Percentiles rank a stretch among this genome's conserved stretches.
Conservation (phyloP, 2,888 invertebrate species). For the Drosophila koepferae region DNA sequence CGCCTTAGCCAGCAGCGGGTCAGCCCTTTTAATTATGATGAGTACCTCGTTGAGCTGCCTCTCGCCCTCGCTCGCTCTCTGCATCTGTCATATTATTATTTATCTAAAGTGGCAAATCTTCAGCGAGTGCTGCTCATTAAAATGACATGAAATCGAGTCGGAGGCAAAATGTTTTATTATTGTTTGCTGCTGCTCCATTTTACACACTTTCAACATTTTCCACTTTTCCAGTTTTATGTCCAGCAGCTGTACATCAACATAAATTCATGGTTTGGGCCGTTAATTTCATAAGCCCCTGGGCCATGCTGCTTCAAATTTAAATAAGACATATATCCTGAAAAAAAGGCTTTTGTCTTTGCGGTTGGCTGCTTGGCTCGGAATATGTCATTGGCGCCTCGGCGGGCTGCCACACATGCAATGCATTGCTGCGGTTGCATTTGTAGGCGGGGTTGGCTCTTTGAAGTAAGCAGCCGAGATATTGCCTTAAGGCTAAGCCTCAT, state of each 20-base stretch:
- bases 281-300: slow-evolving; percentile 42
- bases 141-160: slow-evolving; percentile 59
- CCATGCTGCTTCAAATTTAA: slow-evolving; percentile 16
- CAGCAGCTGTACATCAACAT: slow-evolving; percentile 67
- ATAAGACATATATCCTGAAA: neutral
- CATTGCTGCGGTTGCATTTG: slow-evolving; percentile 41
- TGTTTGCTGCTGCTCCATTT: slow-evolving; percentile 20
- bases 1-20: slow-evolving; percentile 37
- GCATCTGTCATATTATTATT: slow-evolving; percentile 79
- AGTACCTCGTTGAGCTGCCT: slow-evolving; percentile 47
- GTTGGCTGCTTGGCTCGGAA: slow-evolving; percentile 33
- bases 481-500: slow-evolving; percentile 79
- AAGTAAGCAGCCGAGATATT: slow-evolving; percentile 62
- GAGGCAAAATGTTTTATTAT: slow-evolving; percentile 64
- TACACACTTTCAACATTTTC: slow-evolving; percentile 19
- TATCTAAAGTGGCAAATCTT: slow-evolving; percentile 74
- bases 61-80: neutral
- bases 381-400: slow-evolving; percentile 44
- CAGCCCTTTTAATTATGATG: slow-evolving; percentile 69
- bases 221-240: slow-evolving; percentile 62
- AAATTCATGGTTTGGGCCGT: slow-evolving; percentile 66
- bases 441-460: slow-evolving; percentile 53
- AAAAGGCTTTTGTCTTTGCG: slow-evolving; percentile 31
- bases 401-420: slow-evolving; percentile 10
- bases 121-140: slow-evolving; percentile 66